Base-by-base conservation (phyloP, 1,140 invertebrate species). In the Zaprionus tsacasi region DNA sequence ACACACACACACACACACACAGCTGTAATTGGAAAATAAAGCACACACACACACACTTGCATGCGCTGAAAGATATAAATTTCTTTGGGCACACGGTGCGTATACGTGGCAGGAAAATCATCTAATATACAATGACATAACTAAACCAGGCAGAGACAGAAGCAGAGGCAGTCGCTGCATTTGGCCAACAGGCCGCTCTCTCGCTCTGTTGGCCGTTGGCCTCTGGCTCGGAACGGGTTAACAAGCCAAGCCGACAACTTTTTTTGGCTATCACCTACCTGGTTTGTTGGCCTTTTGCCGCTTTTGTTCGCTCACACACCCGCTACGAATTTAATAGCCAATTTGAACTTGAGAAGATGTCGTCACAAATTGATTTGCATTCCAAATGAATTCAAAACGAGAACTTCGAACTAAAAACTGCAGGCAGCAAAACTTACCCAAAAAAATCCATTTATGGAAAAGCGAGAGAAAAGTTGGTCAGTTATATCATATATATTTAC, bases 341-440 rank as follows among this genome's bases (percentile, higher is more conserved):
- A 68, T 81, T 88, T 88, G 83, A 87, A 87, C 85, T 87, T 87
- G 83, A 88, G 83, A 88, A 83, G 67, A 67, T 88, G 77, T 75
- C 67, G 68, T 70, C 73, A 77, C 40, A 30, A 21, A 21, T 43
- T 82, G 48, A 87, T 87, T 87, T 88, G 77, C 83, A 87, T 88
- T 80, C 69, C 61, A 78, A 87, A 87, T 88, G 78, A 78, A 80
- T 79, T 64, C 79, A 63, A 74, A 67, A 38, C 60, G 55, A 81
- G 71, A 78, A 86, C 63, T 64, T 21, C 21, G 21, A 21, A 45
- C 6, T 6, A 4, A 35, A 35, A 79, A 40, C 55, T 76, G 55
- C 60, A 69, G 45, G 33, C 69, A 50, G 15, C 57, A 54, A 59
- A 25, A 50, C 17, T 50, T 25, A 10, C 45, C 10, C 25, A 50